A percentile compares a stretch with the other conserved stretches of the same genome.
Evolutionary conservation across 2,113 vertebrate genomes (phyloP).

Genomic region (Polypterus senegalus): DNA sequence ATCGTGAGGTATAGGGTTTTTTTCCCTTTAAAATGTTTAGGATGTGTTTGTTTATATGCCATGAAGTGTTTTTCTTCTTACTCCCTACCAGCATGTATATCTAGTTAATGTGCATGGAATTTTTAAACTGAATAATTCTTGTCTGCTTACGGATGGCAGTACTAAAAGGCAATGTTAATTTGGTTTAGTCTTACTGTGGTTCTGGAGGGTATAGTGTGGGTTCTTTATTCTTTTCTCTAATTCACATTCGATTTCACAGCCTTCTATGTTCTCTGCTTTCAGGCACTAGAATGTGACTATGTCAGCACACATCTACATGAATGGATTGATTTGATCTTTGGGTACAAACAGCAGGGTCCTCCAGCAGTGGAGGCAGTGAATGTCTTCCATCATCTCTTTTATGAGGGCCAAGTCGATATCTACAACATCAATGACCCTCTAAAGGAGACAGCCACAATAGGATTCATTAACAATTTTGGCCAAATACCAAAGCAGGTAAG

Average conservation of each 20-base stretch:
- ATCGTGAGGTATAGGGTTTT: conserved; percentile 67
- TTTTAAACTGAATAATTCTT: too few species aligned
- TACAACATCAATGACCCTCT: conserved; percentile 98
- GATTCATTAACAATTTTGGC: conserved; percentile 98
- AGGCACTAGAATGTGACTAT: conserved; percentile 96
- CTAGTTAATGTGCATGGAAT: too few species aligned
- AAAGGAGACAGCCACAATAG: conserved; percentile 96
- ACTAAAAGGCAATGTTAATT: too few species aligned
- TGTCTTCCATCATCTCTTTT: conserved; percentile 97
- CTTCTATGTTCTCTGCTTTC: conserved; percentile 23
- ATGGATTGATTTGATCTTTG: conserved; percentile 96
- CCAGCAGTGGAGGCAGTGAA: conserved; percentile 91
- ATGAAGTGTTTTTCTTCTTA: too few species aligned
- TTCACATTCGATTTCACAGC: too few species aligned
- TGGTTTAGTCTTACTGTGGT: neutral
- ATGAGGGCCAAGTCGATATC: conserved; percentile 96
- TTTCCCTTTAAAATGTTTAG: too few species aligned
- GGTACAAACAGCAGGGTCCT: conserved; percentile 94
- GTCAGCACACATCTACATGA: conserved; percentile 93
- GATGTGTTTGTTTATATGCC: too few species aligned
- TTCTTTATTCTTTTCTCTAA: too few species aligned
- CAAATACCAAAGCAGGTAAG: conserved; percentile 96
- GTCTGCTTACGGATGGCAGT: too few species aligned
- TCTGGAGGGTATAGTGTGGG: too few species aligned
- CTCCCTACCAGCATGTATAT: too few species aligned